A percentile compares a stretch with the other conserved stretches of the same genome.
These are phyloP conservation scores for Varecia variegata DNA, from an alignment of 2,797 vertebrate genomes.

Conservation along the genomic window DNA sequence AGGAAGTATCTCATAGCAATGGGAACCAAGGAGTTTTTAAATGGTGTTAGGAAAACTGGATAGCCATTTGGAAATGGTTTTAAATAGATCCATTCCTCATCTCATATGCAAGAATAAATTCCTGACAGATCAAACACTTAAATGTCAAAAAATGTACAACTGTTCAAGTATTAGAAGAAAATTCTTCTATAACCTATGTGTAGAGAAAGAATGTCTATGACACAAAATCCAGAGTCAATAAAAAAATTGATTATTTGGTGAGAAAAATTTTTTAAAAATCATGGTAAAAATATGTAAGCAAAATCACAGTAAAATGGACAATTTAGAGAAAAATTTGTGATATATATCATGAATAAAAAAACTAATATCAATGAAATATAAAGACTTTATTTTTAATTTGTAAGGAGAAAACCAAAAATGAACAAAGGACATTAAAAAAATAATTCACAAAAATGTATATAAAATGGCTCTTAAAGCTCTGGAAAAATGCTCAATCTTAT, in stretches of 20 bases:
- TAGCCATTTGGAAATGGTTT: background rate
- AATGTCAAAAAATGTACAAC: background rate
- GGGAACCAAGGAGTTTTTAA: background rate
- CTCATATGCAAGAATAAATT: background rate
- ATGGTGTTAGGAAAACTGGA: background rate
- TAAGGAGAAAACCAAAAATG: background rate
- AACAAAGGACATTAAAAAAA: background rate
- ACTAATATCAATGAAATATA: background rate
- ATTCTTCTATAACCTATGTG: background rate
- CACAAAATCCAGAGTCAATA: background rate
- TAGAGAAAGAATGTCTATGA: background rate
- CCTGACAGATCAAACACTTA: background rate
- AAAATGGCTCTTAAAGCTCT: background rate
- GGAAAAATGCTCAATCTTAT: background rate
- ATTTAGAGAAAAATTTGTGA: background rate
- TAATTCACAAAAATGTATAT: background rate
- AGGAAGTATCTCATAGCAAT: background rate
- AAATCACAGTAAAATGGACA: background rate
- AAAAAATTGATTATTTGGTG: background rate
- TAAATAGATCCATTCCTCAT: background rate
- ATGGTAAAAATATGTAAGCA: background rate
- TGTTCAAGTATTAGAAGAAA: background rate
- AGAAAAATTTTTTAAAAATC: background rate
- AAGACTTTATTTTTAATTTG: background rate
- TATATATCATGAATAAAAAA: background rate